Conservation (phyloP, 2,113 vertebrate species). For the Dasyurus viverrinus region DNA sequence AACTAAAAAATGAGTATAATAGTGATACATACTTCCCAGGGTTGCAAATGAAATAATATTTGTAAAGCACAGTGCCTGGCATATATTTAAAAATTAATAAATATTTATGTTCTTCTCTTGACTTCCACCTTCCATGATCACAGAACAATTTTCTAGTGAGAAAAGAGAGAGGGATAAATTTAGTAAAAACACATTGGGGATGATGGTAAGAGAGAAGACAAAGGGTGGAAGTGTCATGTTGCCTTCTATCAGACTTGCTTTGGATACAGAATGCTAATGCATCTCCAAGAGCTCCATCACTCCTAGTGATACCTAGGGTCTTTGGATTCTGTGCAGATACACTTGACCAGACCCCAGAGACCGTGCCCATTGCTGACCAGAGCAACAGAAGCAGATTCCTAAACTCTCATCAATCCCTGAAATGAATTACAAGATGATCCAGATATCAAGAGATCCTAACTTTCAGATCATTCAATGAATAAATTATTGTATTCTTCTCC, state of each 20-base stretch:
- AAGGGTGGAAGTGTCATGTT: background rate
- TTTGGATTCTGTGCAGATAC: background rate
- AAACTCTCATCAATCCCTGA: background rate
- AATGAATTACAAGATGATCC: background rate
- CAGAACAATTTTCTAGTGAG: background rate
- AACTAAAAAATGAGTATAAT: background rate
- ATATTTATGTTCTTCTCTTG: background rate
- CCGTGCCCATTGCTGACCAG: background rate
- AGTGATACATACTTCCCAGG: background rate
- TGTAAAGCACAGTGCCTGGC: background rate
- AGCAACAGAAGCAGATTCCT: background rate
- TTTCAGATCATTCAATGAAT: background rate
- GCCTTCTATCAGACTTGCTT: background rate
- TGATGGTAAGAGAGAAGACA: background rate
- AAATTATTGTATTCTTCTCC: background rate
- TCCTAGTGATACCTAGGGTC: background rate
- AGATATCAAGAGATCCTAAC: background rate
- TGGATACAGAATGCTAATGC: background rate
- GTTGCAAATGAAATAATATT: background rate
- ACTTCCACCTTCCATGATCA: background rate
- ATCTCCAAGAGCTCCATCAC: background rate
- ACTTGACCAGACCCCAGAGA: background rate
- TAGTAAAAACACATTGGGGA: background rate
- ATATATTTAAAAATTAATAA: background rate
- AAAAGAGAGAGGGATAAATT: background rate